A percentile compares a stretch with the other conserved stretches of the same genome.
Conservation (phyloP, 2,888 invertebrate genomes). For the Beris chalybata region DNA sequence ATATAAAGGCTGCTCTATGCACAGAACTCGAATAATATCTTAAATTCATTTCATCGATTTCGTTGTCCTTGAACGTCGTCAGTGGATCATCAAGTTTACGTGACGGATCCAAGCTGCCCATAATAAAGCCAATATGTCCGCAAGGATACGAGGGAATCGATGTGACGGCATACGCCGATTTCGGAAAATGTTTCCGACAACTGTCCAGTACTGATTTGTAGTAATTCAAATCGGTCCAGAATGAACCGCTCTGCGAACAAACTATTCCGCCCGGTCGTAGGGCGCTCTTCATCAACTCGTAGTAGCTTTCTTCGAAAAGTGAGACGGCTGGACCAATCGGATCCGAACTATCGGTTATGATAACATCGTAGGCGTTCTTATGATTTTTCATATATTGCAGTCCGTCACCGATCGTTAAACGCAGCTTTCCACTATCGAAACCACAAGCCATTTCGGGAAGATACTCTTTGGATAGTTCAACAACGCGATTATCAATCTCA, state of each 20-base stretch:
- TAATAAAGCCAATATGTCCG: constrained; percentile 93
- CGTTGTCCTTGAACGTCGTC: constrained; percentile 64
- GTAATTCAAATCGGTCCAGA: constrained; percentile 79
- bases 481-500: constrained; percentile 92
- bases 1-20: constrained; percentile 81
- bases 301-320: constrained; percentile 73
- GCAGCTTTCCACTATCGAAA: constrained; percentile 80
- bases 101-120: constrained; percentile 73
- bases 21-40: constrained; percentile 85
- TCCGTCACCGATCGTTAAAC: constrained; percentile 86
- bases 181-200: constrained; percentile 77
- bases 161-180: constrained; percentile 77
- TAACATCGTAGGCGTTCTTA: constrained; percentile 87
- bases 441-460: constrained; percentile 90
- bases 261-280: constrained; percentile 84
- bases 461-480: constrained; percentile 85
- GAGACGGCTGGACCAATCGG: constrained; percentile 81
- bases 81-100: constrained; percentile 68
- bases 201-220: constrained; percentile 75
- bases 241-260: constrained; percentile 88
- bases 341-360: constrained; percentile 98
- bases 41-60: constrained; percentile 72
- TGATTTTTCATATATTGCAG: constrained; percentile 91
- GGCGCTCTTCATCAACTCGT: constrained; percentile 79
- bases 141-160: constrained; percentile 95